Conservation (phyloP, 1,140 invertebrate genomes). For the Thaumetopoea pityocampa region DNA sequence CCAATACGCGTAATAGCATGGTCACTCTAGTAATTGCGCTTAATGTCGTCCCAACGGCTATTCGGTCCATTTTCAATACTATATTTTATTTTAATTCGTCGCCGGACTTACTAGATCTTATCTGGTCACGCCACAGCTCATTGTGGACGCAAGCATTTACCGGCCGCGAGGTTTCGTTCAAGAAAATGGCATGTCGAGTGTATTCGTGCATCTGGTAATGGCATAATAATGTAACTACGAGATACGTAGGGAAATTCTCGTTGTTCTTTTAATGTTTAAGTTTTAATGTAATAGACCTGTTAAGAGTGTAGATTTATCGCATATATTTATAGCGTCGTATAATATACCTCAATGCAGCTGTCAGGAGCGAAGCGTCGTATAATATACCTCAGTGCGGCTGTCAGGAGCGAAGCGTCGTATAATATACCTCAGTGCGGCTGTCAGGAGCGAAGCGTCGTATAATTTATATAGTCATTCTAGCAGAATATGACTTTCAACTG, state of each 20-base stretch:
- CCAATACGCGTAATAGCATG: slow-evolving; percentile 33
- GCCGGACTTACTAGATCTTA: slow-evolving; percentile 52
- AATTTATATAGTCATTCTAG: slow-evolving; percentile 34
- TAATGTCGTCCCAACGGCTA: slow-evolving; percentile 56
- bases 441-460: slow-evolving; percentile 30
- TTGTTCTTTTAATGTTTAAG: not conserved
- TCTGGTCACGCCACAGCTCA: slow-evolving; percentile 59
- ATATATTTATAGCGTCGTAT: not conserved
- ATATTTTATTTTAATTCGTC: slow-evolving; percentile 56
- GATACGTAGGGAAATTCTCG: slow-evolving; percentile 14
- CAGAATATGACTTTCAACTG: slow-evolving; percentile 37
- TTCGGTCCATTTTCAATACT: slow-evolving; percentile 55
- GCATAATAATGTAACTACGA: slow-evolving; percentile 27
- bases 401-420: slow-evolving; percentile 31
- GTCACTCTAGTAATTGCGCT: slow-evolving; percentile 51
- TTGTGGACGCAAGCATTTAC: slow-evolving; percentile 47
- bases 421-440: slow-evolving; percentile 23
- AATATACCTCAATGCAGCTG: not conserved
- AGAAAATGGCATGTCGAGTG: slow-evolving; percentile 29
- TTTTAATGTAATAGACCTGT: slow-evolving; percentile 1
- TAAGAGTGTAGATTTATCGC: not conserved
- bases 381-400: slow-evolving; percentile 7
- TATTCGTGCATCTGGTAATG: slow-evolving; percentile 38
- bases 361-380: slow-evolving; percentile 1
- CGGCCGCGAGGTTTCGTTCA: slow-evolving; percentile 38